Evolutionary conservation across 2,797 vertebrate species (phyloP).

Genomic region (Novumbra hubbsi): DNA sequence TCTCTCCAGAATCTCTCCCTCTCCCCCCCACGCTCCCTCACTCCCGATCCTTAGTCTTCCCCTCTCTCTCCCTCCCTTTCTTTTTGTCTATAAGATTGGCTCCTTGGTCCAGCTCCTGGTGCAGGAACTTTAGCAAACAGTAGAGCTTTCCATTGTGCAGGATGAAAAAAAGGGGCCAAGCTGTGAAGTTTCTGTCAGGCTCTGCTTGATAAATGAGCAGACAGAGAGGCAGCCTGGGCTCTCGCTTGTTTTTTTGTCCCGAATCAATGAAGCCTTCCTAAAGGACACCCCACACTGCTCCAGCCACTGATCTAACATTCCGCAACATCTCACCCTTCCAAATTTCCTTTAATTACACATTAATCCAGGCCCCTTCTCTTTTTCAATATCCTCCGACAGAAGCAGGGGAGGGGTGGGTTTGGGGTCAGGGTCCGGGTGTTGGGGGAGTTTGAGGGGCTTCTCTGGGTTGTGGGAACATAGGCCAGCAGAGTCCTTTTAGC

Average conservation of each 20-base stretch:
- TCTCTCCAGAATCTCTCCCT: slow-evolving; percentile 49
- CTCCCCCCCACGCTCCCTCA: slow-evolving; percentile 27
- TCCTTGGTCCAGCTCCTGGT: slow-evolving; percentile 89
- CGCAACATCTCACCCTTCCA: slow-evolving; percentile 98
- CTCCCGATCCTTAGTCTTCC: slow-evolving; percentile 54
- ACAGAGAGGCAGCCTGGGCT: slow-evolving; percentile 94
- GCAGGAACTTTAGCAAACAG: slow-evolving; percentile 95
- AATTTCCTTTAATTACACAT: slow-evolving; percentile 99
- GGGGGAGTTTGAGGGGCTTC: slow-evolving; percentile 54
- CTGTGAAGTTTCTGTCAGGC: slow-evolving; percentile 94
- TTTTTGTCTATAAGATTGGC: slow-evolving; percentile 64
- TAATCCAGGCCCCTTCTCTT: slow-evolving; percentile 97
- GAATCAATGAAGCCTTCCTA: slow-evolving; percentile 99
- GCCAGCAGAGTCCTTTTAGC: slow-evolving; percentile 67
- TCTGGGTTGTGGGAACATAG: slow-evolving; percentile 81
- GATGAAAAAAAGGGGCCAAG: slow-evolving; percentile 84
- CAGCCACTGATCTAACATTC: slow-evolving; percentile 99
- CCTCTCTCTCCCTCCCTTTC: slow-evolving; percentile 36
- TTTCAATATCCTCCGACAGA: slow-evolving; percentile 94
- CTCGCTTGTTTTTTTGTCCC: slow-evolving; percentile 89
- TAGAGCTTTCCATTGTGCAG: slow-evolving; percentile 92
- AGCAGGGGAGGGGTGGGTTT: slow-evolving; percentile 57
- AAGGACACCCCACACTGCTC: slow-evolving; percentile 99
- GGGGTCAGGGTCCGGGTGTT: slow-evolving; percentile 43
- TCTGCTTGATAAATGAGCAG: slow-evolving; percentile 99